Percentiles rank a stretch among this genome's conserved stretches.
Evolutionary conservation across 2,113 vertebrate species (phyloP).

Genomic region (Ariopsis seemanni): DNA sequence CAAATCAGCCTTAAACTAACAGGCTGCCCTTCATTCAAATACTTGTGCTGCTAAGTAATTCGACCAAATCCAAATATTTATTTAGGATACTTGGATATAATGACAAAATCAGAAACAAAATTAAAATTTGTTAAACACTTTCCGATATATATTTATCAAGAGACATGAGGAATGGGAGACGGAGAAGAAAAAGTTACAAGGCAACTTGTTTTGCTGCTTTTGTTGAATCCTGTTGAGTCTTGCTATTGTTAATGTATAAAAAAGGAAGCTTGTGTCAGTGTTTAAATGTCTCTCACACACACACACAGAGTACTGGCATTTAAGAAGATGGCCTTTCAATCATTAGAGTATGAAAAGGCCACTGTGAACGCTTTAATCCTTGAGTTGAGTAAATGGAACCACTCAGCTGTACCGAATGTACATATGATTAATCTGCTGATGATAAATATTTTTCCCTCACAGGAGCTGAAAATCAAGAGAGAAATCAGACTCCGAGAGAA

Average conservation of each 20-base stretch:
- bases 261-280: neutral
- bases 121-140: neutral
- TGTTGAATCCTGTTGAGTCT: neutral
- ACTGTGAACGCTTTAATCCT: neutral
- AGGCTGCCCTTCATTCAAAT: neutral
- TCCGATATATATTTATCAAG: neutral
- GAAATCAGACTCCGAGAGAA: neutral
- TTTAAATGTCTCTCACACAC: neutral
- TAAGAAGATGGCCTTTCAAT: neutral
- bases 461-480: neutral
- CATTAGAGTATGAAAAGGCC: neutral
- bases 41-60: neutral
- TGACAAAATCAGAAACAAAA: neutral
- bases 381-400: neutral
- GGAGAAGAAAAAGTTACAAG: neutral
- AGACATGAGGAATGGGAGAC: neutral
- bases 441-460: neutral
- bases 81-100: neutral
- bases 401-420: neutral
- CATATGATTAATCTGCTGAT: constrained; percentile 8
- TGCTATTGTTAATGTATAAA: neutral
- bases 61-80: neutral
- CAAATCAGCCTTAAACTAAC: neutral
- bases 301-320: neutral
- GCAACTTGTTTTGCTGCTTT: neutral